Percentiles rank a stretch among this genome's conserved stretches.
Conservation (phyloP, 92 coral and sea anemone species). For the Palythoa grandiflora region DNA sequence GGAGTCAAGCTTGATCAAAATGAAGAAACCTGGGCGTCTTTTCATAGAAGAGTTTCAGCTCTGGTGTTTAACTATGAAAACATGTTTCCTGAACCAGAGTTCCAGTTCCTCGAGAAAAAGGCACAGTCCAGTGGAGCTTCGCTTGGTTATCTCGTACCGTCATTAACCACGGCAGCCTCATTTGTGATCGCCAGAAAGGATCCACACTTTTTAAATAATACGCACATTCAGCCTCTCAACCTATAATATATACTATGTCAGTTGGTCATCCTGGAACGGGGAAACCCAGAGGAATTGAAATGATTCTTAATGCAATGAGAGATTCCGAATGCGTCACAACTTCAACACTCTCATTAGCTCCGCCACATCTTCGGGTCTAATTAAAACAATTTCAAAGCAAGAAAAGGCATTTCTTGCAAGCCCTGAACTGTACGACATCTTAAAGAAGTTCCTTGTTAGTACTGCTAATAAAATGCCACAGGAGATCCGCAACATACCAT, state of each 20-base stretch:
- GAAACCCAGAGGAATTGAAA: conserved; percentile 58
- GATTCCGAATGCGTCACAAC: conserved; percentile 26
- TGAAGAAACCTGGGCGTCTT: conserved; percentile 52
- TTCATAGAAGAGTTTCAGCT: conserved; percentile 45
- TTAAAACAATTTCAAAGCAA: conserved; percentile 52
- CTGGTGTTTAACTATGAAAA: conserved; percentile 42
- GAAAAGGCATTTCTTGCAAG: conserved; percentile 49
- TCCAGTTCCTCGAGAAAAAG: conserved; percentile 46
- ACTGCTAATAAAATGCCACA: conserved; percentile 55
- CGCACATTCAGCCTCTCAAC: conserved; percentile 56
- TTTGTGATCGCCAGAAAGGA: conserved; percentile 44
- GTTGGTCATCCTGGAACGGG: conserved; percentile 65
- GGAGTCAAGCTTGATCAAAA: conserved; percentile 56
- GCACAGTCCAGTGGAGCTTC: conserved; percentile 50
- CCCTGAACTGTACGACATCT: conserved; percentile 59
- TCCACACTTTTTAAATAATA: conserved; percentile 30
- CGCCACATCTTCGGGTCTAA: conserved; percentile 67
- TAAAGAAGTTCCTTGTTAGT: conserved; percentile 62
- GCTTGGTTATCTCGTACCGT: conserved; percentile 51
- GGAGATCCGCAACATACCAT: conserved; percentile 58
- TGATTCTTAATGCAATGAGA: conserved; percentile 28
- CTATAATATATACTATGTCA: conserved; percentile 36
- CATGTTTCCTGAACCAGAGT: conserved; percentile 19
- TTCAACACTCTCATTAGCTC: conserved; percentile 52
- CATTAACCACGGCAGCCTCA: conserved; percentile 43